These are phyloP conservation scores for Coelopa frigida DNA, from an alignment of 1,140 invertebrate genomes.

Conservation along the genomic window DNA sequence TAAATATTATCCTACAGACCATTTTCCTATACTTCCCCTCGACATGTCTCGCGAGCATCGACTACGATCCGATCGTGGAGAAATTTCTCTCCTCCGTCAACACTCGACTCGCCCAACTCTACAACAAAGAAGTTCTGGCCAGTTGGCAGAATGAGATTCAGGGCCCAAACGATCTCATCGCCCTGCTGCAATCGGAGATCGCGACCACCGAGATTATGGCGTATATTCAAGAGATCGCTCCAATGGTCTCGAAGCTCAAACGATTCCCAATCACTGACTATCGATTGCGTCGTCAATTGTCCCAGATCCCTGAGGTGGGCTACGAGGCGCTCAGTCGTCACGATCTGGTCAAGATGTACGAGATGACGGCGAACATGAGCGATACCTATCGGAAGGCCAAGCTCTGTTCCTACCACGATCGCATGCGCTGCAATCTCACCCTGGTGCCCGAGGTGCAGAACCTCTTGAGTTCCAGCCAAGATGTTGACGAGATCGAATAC, in stretches of 20 bases:
- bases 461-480: conserved; percentile 20
- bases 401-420: conserved; percentile 28
- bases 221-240: conserved; percentile 17
- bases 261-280: conserved; percentile 15
- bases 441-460: conserved; percentile 33
- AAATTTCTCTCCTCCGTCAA: conserved; percentile 26
- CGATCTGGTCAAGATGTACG: conserved; percentile 12
- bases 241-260: conserved; percentile 22
- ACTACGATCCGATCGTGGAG: too few relatives aligned
- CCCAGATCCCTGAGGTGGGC: conserved; percentile 12
- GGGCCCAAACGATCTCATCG: conserved; percentile 23
- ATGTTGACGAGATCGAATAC: conserved; percentile 34
- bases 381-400: conserved; percentile 24
- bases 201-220: conserved; percentile 22
- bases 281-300: conserved; percentile 7
- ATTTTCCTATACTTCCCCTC: too few relatives aligned
- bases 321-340: conserved; percentile 9
- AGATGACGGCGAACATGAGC: conserved; percentile 22
- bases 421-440: conserved; percentile 22
- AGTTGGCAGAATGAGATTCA: conserved; percentile 26
- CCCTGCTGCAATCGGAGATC: conserved; percentile 22
- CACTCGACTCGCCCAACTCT: conserved; percentile 20
- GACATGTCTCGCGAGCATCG: too few relatives aligned
- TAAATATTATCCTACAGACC: too few relatives aligned
- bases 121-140: conserved; percentile 27